Conservation (phyloP, 2,113 vertebrate species). For the Pomatostomus ruficeps region DNA sequence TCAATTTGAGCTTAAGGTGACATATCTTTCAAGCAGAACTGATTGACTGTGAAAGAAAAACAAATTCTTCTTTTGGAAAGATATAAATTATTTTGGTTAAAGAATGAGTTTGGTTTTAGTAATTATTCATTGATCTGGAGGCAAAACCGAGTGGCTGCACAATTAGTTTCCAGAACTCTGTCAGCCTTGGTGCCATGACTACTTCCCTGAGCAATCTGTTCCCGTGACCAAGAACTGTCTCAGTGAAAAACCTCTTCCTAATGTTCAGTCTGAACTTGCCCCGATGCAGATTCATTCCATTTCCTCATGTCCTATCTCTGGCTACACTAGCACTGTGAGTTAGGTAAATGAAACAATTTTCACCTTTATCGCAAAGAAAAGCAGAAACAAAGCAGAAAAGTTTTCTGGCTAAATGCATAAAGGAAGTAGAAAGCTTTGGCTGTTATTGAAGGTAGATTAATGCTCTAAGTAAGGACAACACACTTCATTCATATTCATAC, state of each 20-base stretch:
- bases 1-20: background rate
- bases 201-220: background rate
- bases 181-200: background rate
- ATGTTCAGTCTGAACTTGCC: background rate
- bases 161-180: background rate
- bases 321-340: background rate
- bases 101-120: background rate
- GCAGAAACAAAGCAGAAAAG: no score
- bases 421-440: background rate
- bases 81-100: background rate
- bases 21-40: background rate
- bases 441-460: background rate
- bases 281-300: background rate
- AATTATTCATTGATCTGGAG: background rate
- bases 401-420: background rate
- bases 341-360: background rate
- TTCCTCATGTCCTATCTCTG: rapidly evolving
- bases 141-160: background rate
- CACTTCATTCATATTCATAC: background rate
- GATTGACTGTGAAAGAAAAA: background rate
- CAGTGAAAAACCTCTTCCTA: background rate
- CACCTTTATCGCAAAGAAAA: background rate
- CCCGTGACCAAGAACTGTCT: rapidly evolving
- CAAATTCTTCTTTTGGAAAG: background rate
- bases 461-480: background rate